These are phyloP conservation scores for Catostylus mosaicus DNA, from an alignment of 30 jellyfish, hydroid and myxozoan species.

Conservation along the genomic window DNA sequence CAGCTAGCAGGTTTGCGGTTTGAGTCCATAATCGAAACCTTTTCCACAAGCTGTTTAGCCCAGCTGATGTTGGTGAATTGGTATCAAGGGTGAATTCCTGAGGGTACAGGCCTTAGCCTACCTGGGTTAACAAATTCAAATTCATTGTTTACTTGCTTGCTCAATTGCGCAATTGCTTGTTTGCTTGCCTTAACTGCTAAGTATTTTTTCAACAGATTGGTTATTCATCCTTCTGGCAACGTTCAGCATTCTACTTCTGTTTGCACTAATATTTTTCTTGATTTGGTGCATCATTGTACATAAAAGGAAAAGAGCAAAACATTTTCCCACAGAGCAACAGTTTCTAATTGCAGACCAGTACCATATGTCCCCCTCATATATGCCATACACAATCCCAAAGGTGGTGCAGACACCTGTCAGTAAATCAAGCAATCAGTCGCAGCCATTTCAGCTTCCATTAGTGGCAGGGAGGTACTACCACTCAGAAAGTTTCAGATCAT, in stretches of 20 bases:
- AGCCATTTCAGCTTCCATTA: background rate
- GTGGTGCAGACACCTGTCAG: constrained; percentile 39
- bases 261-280: constrained; percentile 27
- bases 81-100: no score
- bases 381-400: constrained; percentile 71
- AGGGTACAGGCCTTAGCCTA: no score
- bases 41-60: no score
- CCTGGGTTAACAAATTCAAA: no score
- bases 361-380: constrained; percentile 26
- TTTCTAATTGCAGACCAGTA: constrained; percentile 33
- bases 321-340: constrained; percentile 32
- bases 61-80: no score
- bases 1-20: no score
- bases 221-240: constrained; percentile 48
- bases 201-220: constrained; percentile 63
- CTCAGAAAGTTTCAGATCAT: constrained; percentile 17
- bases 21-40: no score
- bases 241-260: constrained; percentile 40
- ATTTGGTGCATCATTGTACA: constrained; percentile 47
- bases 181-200: no score
- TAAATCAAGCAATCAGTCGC: background rate
- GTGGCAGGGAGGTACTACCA: constrained; percentile 25
- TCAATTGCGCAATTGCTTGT: no score
- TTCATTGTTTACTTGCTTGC: no score
- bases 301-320: background rate